Evolutionary conservation across 2,113 vertebrate species (phyloP).

Genomic region (Triplophysa dalaica): DNA sequence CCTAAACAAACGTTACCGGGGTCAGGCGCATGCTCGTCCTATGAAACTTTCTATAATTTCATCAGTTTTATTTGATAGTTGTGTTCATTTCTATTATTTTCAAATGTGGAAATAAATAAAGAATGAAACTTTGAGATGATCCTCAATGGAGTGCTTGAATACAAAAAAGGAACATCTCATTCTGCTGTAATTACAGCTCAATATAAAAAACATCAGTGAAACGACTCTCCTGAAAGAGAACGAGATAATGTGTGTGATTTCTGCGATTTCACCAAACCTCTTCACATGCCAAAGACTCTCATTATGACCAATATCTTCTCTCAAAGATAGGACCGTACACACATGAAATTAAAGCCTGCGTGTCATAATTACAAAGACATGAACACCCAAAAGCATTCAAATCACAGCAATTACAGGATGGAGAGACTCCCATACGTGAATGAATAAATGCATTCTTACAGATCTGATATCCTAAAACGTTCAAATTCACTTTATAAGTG

Average conservation of each 20-base stretch:
- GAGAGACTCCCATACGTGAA: conserved; percentile 27
- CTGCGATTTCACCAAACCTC: conserved; percentile 13
- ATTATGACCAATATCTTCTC: conserved; percentile 45
- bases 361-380: conserved; percentile 43
- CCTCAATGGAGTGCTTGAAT: background rate
- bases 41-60: too few species aligned
- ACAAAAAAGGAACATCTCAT: background rate
- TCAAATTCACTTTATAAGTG: background rate
- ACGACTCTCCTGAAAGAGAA: background rate
- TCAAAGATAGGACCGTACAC: conserved; percentile 30
- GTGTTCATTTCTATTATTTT: too few species aligned
- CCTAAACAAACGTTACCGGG: too few species aligned
- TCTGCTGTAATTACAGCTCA: conserved; percentile 11
- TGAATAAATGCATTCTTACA: background rate
- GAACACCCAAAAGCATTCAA: conserved; percentile 23
- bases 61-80: too few species aligned
- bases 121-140: too few species aligned
- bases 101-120: too few species aligned
- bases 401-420: conserved; percentile 27
- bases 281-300: conserved; percentile 40
- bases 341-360: conserved; percentile 30
- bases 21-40: too few species aligned
- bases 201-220: conserved; percentile 4
- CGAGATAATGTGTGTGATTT: conserved; percentile 26
- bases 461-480: background rate